These are phyloP conservation scores for Xiphophorus birchmanni DNA, from an alignment of 2,797 vertebrate genomes.

Conservation along the genomic window DNA sequence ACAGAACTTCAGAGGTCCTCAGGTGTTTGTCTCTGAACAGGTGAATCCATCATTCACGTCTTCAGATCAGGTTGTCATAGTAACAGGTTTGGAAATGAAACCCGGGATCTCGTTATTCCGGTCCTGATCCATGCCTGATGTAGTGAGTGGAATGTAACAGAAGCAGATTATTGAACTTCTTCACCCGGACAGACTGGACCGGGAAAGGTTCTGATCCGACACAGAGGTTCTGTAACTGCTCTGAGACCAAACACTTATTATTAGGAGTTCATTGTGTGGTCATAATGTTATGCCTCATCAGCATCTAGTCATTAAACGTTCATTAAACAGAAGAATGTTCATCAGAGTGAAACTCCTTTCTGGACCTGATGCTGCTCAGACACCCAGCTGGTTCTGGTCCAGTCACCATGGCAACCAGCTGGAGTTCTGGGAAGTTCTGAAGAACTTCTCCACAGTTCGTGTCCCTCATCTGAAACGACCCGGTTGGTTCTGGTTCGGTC, in stretches of 20 bases:
- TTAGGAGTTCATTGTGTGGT: neutral
- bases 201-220: neutral
- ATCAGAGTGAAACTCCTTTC: neutral
- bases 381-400: neutral
- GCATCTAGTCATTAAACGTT: neutral
- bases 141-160: neutral
- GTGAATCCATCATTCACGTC: too few species aligned
- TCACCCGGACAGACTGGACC: neutral
- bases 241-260: too few species aligned
- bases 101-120: neutral
- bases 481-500: too few species aligned
- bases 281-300: neutral
- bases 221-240: too few species aligned
- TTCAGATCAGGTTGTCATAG: neutral
- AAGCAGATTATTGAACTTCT: neutral
- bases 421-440: neutral
- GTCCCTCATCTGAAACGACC: fast-evolving
- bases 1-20: too few species aligned
- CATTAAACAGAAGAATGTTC: neutral
- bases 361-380: neutral
- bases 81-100: neutral
- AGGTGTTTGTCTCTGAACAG: too few species aligned
- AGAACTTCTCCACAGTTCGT: neutral
- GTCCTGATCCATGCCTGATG: neutral
- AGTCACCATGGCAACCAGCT: too few species aligned